Percentiles rank a stretch among this genome's conserved stretches.
Conservation (phyloP, 2,113 vertebrate species). For the Melanotaenia duboulayi region DNA sequence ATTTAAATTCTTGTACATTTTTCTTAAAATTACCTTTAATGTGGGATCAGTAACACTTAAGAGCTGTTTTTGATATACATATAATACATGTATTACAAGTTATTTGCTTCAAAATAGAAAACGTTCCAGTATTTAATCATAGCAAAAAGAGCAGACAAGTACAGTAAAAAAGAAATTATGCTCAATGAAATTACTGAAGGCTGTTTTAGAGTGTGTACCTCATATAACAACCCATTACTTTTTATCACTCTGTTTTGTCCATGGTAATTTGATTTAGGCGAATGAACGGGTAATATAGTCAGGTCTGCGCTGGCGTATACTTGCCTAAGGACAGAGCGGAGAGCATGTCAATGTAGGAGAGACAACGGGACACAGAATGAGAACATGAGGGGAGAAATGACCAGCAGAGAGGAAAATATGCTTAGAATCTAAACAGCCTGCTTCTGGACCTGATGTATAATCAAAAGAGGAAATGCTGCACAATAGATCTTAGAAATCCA, state of each 20-base stretch:
- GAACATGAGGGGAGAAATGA: constrained; percentile 30
- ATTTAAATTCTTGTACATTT: not conserved
- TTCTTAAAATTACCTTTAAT: not conserved
- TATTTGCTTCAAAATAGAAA: not conserved
- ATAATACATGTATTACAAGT: not conserved
- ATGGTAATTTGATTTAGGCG: constrained; percentile 74
- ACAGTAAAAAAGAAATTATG: constrained; percentile 18
- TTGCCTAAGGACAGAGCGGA: constrained; percentile 42
- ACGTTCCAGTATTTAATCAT: constrained; percentile 10
- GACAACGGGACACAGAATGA: constrained; percentile 41
- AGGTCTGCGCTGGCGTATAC: constrained; percentile 45
- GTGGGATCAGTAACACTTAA: not conserved
- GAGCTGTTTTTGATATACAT: not conserved
- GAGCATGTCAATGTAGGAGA: constrained; percentile 34
- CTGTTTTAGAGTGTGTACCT: constrained; percentile 58
- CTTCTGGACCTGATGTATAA: constrained; percentile 19
- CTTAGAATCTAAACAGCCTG: constrained; percentile 15
- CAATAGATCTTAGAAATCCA: not conserved
- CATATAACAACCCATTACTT: constrained; percentile 73
- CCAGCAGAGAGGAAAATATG: not conserved
- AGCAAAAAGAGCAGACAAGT: constrained; percentile 8
- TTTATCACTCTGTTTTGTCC: constrained; percentile 77
- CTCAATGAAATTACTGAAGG: constrained; percentile 38
- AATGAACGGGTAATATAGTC: constrained; percentile 60
- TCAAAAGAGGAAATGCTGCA: constrained; percentile 18